Conservation (phyloP, 2,888 invertebrate species). For the Tillus elongatus region DNA sequence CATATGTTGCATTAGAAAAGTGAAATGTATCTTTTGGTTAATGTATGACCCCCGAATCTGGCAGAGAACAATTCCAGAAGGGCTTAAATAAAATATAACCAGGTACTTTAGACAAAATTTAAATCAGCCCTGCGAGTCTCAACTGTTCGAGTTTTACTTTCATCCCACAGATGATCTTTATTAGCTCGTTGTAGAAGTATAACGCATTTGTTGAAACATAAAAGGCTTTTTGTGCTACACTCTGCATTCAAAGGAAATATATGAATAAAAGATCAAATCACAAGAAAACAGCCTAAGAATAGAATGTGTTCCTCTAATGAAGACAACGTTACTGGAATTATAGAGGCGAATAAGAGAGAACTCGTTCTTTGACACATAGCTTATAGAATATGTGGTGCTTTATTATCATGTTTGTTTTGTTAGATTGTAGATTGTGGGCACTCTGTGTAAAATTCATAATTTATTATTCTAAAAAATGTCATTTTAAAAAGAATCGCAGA, state of each 20-base stretch:
- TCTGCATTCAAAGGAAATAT: slow-evolving; percentile 11
- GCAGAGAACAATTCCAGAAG: background rate
- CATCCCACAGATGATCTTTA: slow-evolving; percentile 19
- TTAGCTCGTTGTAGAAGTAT: slow-evolving; percentile 21
- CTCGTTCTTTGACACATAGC: no score
- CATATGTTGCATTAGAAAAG: slow-evolving; percentile 1
- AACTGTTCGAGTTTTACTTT: slow-evolving; percentile 21
- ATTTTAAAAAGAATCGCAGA: no score
- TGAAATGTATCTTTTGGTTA: background rate
- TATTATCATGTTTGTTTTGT: no score
- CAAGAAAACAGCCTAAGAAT: slow-evolving; percentile 10
- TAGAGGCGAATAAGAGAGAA: background rate
- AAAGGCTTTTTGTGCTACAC: slow-evolving; percentile 17
- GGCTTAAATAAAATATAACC: background rate
- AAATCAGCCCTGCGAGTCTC: slow-evolving; percentile 16
- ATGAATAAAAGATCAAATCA: slow-evolving; percentile 22
- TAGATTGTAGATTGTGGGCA: no score
- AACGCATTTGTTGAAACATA: slow-evolving; percentile 19
- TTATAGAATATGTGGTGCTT: no score
- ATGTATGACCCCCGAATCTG: slow-evolving; percentile 3
- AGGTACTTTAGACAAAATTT: slow-evolving; percentile 11
- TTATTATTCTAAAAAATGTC: no score
- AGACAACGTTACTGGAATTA: slow-evolving; percentile 14
- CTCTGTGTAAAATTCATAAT: no score
- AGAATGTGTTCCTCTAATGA: slow-evolving; percentile 11